Evolutionary conservation across 2,797 vertebrate genomes (phyloP).

Genomic region (Percopsis omiscomaycus): DNA sequence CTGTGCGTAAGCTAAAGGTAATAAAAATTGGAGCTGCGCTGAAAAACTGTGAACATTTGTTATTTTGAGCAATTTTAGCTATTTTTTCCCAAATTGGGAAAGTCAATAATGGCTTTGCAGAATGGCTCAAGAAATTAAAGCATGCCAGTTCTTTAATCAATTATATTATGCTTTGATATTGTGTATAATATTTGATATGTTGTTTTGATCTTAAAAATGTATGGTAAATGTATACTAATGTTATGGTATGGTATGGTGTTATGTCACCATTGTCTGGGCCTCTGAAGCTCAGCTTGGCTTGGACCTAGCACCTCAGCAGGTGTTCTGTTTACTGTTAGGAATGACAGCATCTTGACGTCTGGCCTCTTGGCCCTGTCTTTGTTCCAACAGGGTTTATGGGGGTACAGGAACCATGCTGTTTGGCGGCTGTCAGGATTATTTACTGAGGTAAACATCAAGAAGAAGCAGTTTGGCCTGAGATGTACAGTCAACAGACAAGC

Average conservation of each 20-base stretch:
- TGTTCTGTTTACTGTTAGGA: constrained; percentile 54
- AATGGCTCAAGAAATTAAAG: constrained; percentile 7
- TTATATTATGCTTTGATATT: neutral
- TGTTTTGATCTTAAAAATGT: neutral
- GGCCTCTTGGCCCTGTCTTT: constrained; percentile 43
- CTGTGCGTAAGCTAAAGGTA: constrained; percentile 14
- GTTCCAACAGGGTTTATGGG: constrained; percentile 28
- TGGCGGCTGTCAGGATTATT: constrained; percentile 22
- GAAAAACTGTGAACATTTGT: constrained; percentile 13
- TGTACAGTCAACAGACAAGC: constrained; percentile 12
- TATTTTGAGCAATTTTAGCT: neutral
- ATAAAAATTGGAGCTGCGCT: constrained; percentile 12
- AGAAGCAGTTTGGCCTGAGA: neutral
- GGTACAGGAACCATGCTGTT: constrained; percentile 14
- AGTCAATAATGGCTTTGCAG: constrained; percentile 18
- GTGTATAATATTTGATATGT: neutral
- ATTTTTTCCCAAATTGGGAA: constrained; percentile 11
- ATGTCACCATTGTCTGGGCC: constrained; percentile 18
- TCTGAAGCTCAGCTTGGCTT: constrained; percentile 37
- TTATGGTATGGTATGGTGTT: constrained; percentile 2
- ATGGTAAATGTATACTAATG: neutral
- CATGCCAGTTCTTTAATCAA: neutral
- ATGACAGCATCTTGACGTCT: constrained; percentile 45
- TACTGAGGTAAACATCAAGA: constrained; percentile 6
- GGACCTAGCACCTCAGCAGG: constrained; percentile 50